Base-by-base conservation (phyloP, 1,140 invertebrate species). In the Rhopalosiphum padi region DNA sequence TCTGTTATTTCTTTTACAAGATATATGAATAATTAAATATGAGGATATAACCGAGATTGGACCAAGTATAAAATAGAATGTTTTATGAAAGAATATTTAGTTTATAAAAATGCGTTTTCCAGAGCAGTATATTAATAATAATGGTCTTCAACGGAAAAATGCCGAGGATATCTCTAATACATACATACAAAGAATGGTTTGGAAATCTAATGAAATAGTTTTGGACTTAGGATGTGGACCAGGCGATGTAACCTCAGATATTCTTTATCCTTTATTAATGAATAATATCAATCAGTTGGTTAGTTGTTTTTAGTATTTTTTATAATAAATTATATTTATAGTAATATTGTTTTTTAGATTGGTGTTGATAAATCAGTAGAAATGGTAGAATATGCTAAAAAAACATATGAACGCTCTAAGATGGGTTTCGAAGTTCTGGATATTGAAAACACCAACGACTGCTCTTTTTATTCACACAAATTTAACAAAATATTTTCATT, bases 191-290 rank as follows among this genome's bases (percentile, higher is more conserved):
- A 87, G 77, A 60, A 92, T 94, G 90, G 77, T 92, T 77, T 94
- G 93, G 93, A 94, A 77, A 85, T 53, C 48, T 0, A 88, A 87
- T 87, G 90, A 92, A 53, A 77, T 88, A 88, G 60, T 94, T 88
- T 93, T 92, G 55, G 93, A 94, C 60, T 37, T 94, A 68, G 93
- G 93, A 55, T 94, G 93, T 86, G 93, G 93, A 37, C 93, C 93
- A 46, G 93, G 93, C 18, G 93, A 94, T 89, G 82, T 94, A 18
- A 93, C 90, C 9, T 89, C 43, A 18, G 55, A 94, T 77, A 92
- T 92, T 89, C 86, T 94, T 37, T 93, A 37, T 55, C 90, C 90
- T 88, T n/a, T 94, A 41, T 68, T 93, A 46, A 91, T 86, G 9
- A 55, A 92, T 46, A 93, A 94, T 37, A 91, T 91, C 1, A 25